phyloP scores from a whole-genome alignment of 1,140 invertebrate species.

The Neuroterus valhalla region DNA sequence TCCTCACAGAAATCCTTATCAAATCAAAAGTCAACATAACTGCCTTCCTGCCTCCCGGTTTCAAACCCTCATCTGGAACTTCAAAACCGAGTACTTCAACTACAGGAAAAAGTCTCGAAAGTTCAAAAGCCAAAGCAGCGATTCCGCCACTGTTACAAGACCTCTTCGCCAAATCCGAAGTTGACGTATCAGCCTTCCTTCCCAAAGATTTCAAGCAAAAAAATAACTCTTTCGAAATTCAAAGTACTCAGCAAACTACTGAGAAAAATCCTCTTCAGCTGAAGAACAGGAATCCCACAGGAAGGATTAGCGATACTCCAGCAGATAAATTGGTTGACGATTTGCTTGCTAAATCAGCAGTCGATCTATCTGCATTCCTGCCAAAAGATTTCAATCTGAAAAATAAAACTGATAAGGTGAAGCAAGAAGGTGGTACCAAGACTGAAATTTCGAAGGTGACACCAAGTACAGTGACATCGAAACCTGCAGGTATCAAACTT shows the following conservation, averaged over 20 bases:
- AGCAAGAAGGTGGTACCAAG: constrained; percentile 49
- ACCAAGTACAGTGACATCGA: constrained; percentile 56
- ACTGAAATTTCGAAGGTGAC: constrained; percentile 56
- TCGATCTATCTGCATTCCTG: constrained; percentile 79
- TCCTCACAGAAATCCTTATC: constrained; percentile 59
- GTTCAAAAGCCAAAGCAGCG: constrained; percentile 43
- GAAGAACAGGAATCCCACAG: constrained; percentile 65
- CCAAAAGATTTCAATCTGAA: constrained; percentile 77
- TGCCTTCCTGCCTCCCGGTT: constrained; percentile 80
- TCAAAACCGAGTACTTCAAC: constrained; percentile 53
- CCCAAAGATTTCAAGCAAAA: constrained; percentile 76
- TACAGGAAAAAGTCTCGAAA: constrained; percentile 42
- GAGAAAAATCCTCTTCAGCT: constrained; percentile 57
- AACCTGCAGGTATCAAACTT: constrained; percentile 78
- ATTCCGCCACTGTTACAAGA: constrained; percentile 54
- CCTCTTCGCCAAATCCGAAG: constrained; percentile 71
- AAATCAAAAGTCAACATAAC: constrained; percentile 78
- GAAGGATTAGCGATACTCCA: constrained; percentile 32
- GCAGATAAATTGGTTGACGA: constrained; percentile 60
- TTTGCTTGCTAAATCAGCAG: constrained; percentile 72
- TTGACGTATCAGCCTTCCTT: constrained; percentile 78
- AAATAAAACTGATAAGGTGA: constrained; percentile 46
- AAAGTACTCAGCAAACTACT: constrained; percentile 17
- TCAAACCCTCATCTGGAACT: constrained; percentile 63
- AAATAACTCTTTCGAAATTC: background rate